phyloP scores from a whole-genome alignment of 2,113 vertebrate species.

The Agapornis roseicollis region DNA sequence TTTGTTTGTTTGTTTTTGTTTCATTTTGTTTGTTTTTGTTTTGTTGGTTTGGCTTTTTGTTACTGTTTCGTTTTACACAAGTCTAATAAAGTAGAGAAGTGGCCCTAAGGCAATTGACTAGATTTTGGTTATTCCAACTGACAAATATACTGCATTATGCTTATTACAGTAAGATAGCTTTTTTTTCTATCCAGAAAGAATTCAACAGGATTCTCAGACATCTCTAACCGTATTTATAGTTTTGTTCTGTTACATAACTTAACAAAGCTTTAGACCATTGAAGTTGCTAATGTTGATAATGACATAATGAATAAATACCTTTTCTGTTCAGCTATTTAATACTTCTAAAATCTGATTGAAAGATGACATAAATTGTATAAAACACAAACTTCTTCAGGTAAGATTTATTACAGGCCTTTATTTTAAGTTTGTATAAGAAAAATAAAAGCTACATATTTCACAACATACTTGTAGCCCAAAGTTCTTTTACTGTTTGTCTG shows the following conservation, averaged over 20 bases:
- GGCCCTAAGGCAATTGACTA: not conserved
- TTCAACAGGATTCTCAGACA: not conserved
- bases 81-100: constrained; percentile 31
- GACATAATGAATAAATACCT: not conserved
- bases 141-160: not conserved
- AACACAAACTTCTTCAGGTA: not conserved
- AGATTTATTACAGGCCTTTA: not conserved
- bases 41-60: not conserved
- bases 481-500: not conserved
- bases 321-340: not conserved
- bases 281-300: not conserved
- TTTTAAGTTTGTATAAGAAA: not conserved
- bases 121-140: not conserved
- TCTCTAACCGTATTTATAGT: not conserved
- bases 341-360: not conserved
- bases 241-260: not conserved
- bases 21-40: not conserved
- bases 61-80: not conserved
- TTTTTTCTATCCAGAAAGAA: not conserved
- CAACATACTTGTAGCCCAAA: not conserved
- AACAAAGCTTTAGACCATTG: not conserved
- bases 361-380: not conserved
- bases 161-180: not conserved
- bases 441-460: not conserved
- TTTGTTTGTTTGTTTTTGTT: not conserved